Evolutionary conservation across 2,113 vertebrate genomes (phyloP).

Genomic region (Polypterus senegalus): DNA sequence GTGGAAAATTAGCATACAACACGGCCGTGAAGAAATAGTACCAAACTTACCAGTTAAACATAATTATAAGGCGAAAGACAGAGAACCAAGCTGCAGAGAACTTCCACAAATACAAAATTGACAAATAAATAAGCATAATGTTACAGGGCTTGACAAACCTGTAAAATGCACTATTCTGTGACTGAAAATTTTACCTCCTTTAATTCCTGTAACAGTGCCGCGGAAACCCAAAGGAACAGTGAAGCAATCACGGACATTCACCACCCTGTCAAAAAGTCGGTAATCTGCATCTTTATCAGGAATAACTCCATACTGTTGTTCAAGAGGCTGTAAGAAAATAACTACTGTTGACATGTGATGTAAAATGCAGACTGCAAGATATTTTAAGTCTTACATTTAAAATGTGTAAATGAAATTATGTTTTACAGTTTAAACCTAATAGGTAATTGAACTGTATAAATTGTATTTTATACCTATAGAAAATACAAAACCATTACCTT

Average conservation of each 20-base stretch:
- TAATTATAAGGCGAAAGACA: too few species aligned
- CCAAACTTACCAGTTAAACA: too few species aligned
- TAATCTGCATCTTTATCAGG: slow-evolving; percentile 82
- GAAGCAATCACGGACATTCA: slow-evolving; percentile 87
- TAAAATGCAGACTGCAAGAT: too few species aligned
- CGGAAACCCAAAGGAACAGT: slow-evolving; percentile 84
- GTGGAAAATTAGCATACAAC: too few species aligned
- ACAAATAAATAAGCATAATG: not conserved
- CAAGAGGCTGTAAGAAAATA: slow-evolving; percentile 59
- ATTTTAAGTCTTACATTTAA: too few species aligned
- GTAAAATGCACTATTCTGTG: not conserved
- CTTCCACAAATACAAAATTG: not conserved
- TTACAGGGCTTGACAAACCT: not conserved
- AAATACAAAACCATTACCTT: too few species aligned
- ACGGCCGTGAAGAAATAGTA: too few species aligned
- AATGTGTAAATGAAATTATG: too few species aligned
- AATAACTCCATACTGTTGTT: slow-evolving; percentile 83
- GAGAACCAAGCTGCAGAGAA: too few species aligned
- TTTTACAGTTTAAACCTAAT: not conserved
- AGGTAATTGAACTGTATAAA: not conserved
- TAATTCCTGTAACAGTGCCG: slow-evolving; percentile 86
- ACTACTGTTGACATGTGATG: not conserved
- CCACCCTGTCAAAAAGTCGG: slow-evolving; percentile 85
- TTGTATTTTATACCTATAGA: too few species aligned
- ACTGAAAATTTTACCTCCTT: slow-evolving; percentile 69